Evolutionary conservation across 2,888 invertebrate genomes (phyloP), one percentile per base, ranked within the genome.

Genomic region (Tenthredo notha): DNA sequence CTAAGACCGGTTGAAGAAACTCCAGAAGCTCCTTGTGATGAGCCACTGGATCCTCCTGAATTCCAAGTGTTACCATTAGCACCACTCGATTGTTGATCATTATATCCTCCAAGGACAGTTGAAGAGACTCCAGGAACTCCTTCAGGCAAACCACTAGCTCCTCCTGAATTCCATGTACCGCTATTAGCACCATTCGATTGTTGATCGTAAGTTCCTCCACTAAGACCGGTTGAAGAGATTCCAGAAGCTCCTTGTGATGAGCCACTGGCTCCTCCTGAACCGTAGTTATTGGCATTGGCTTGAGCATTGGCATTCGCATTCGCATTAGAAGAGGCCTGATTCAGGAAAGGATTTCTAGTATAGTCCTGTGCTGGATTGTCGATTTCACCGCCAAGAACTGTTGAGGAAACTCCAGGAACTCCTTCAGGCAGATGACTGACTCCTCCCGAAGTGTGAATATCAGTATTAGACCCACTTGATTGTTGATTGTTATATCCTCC

Each of bases 391-490:
- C 65, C 65, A 15, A 67, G 33, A 18, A 67, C 67, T 12, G 67
- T 67, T 15, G 67, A 67, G 12, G 74, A 74, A 1, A 74, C 43
- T 43, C 74, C 74, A 0, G 74, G 74, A 74, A 74, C 43, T 21
- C 43, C 43, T 2, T 74, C 4, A 43, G 43, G 43, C 1, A 43
- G 43, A 5, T 43, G 21, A 74, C 21, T 21, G 70, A 18, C 33
- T 25, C 70, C 70, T 43, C n/a, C 18, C 0, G 33, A 21, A 21
- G n/a, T 37, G 3, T 72, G 18, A 43, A 40, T 40, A 12, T 43
- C 15, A 12, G n/a, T 10, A 12, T 40, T 40, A 6, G 43, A n/a
- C 1, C 37, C 74, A 25, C 25, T 74, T 7, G 40, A 43, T 40
- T 74, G 40, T 9, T 74, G 43, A 40, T 74, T 21, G 6, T 25